phyloP scores from a whole-genome alignment of 2,113 vertebrate species.

The Hipposideros armiger region DNA sequence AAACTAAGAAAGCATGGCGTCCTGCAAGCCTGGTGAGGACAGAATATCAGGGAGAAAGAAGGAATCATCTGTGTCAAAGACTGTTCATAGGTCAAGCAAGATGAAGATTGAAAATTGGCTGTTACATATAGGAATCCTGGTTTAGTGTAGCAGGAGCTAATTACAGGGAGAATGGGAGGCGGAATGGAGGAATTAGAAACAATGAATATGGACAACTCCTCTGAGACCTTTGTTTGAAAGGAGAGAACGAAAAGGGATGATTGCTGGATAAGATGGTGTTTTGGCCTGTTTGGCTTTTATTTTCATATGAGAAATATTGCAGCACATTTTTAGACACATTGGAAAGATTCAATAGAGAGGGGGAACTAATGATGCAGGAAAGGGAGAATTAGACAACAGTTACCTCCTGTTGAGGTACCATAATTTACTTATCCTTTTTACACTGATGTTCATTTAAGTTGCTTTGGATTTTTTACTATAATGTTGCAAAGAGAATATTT shows the following conservation, averaged over 20 bases:
- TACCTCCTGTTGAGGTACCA: not conserved
- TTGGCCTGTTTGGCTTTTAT: not conserved
- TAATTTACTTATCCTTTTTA: not conserved
- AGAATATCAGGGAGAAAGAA: not conserved
- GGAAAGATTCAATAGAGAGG: not conserved
- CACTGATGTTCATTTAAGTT: not conserved
- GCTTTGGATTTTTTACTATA: conserved; percentile 26
- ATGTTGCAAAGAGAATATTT: not conserved
- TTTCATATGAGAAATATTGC: not conserved
- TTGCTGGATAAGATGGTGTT: not conserved
- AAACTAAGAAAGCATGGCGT: not conserved
- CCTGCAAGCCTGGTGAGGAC: not conserved
- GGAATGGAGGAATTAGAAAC: not conserved
- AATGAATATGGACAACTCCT: not conserved
- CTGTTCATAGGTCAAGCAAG: not conserved
- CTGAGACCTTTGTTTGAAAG: not conserved
- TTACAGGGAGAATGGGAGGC: not conserved
- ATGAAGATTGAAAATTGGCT: not conserved
- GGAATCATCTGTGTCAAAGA: not conserved
- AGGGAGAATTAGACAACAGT: not conserved
- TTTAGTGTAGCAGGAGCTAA: not conserved
- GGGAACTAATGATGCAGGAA: not conserved
- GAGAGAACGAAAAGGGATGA: not conserved
- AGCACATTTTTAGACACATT: not conserved
- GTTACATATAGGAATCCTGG: not conserved